Evolutionary conservation across 1,140 invertebrate genomes (phyloP).

Genomic region (Semibalanus balanoides): DNA sequence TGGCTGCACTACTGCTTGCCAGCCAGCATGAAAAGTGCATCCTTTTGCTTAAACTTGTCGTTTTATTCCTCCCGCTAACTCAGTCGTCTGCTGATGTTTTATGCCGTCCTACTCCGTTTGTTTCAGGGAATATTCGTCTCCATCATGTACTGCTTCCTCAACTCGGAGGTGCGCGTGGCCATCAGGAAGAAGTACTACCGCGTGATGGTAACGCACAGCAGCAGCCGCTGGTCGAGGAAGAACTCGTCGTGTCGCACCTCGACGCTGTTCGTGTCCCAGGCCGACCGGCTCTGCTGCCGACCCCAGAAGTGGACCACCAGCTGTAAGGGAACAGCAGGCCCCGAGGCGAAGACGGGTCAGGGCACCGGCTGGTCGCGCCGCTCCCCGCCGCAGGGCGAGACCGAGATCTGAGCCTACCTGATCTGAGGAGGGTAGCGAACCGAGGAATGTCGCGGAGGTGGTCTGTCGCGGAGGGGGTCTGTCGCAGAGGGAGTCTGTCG

Average conservation of each 20-base stretch:
- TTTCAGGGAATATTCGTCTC: conserved; percentile 68
- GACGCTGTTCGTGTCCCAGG: not conserved
- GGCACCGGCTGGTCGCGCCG: not conserved
- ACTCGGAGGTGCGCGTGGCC: conserved; percentile 51
- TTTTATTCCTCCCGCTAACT: too few species aligned
- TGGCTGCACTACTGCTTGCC: too few species aligned
- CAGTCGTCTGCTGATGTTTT: too few species aligned
- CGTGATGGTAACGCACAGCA: not conserved
- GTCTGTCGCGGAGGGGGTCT: too few species aligned
- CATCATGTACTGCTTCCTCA: conserved; percentile 70
- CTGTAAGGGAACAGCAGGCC: not conserved
- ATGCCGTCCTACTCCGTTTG: too few species aligned
- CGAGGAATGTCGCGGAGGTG: too few species aligned
- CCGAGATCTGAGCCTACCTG: not conserved
- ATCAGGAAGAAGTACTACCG: conserved; percentile 1
- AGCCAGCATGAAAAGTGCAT: too few species aligned
- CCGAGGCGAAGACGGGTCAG: not conserved
- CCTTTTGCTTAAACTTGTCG: too few species aligned
- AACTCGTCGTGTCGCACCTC: not conserved
- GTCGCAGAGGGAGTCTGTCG: too few species aligned
- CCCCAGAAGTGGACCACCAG: not conserved
- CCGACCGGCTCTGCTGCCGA: not conserved
- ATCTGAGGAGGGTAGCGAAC: too few species aligned
- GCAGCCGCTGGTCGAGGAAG: not conserved
- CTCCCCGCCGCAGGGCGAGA: not conserved